A percentile compares a stretch with the other conserved stretches of the same genome.
phyloP scores from a whole-genome alignment of 2,888 invertebrate species.

The Zelleria hepariella region DNA sequence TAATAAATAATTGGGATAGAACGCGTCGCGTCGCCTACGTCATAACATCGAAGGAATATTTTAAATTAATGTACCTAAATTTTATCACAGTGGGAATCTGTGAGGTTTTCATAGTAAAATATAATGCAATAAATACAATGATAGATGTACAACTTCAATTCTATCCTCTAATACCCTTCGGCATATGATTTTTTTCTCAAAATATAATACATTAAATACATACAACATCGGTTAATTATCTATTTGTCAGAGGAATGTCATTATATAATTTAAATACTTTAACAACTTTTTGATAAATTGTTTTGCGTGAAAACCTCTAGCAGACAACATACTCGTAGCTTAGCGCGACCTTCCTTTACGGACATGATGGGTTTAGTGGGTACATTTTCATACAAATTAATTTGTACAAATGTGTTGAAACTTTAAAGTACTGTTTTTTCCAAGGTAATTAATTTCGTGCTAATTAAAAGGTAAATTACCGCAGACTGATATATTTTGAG shows the following conservation, averaged over 20 bases:
- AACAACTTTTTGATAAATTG: neutral
- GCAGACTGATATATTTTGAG: no score
- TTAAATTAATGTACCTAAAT: conserved; percentile 38
- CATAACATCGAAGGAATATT: conserved; percentile 27
- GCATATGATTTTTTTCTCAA: neutral
- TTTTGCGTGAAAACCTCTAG: conserved; percentile 25
- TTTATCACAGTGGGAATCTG: conserved; percentile 52
- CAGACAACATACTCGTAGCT: conserved; percentile 20
- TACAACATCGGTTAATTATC: neutral
- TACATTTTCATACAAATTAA: no score
- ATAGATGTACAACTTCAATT: neutral
- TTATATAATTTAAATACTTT: neutral
- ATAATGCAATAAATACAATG: neutral
- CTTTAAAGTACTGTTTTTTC: no score
- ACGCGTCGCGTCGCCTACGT: conserved; percentile 29
- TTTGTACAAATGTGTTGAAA: no score
- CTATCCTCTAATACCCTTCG: neutral
- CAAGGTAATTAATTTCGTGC: no score
- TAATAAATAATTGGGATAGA: conserved; percentile 6
- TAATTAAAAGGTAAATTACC: no score
- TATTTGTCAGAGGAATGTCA: neutral
- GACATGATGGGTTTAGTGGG: no score
- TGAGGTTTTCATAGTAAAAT: conserved; percentile 40
- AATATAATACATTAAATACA: neutral
- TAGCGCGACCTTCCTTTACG: no score